A percentile compares a stretch with the other conserved stretches of the same genome.
Evolutionary conservation across 1,140 invertebrate genomes (phyloP).

Genomic region (Brachionus paranguensis): DNA sequence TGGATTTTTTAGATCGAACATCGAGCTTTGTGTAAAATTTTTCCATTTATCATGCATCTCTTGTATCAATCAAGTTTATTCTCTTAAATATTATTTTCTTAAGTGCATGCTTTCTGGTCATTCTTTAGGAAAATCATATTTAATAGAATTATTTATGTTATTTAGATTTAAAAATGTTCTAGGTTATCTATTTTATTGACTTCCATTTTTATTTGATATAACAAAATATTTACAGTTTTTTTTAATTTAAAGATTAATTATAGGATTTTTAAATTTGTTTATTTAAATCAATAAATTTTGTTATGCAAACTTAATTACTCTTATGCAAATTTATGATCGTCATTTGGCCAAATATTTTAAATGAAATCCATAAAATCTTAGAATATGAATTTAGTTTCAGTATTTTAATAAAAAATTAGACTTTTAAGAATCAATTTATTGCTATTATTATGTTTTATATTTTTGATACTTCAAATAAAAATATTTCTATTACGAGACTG

Average conservation of each 20-base stretch:
- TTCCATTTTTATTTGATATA: not conserved
- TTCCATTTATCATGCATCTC: not conserved
- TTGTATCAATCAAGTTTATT: not conserved
- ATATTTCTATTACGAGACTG: too few species aligned
- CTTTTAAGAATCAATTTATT: too few species aligned
- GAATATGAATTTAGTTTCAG: too few species aligned
- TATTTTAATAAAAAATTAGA: too few species aligned
- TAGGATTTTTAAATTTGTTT: not conserved
- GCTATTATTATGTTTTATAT: too few species aligned
- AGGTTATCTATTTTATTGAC: not conserved
- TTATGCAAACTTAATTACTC: too few species aligned
- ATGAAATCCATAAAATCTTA: too few species aligned
- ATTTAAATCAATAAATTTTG: not conserved
- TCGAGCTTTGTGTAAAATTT: not conserved
- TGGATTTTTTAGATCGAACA: not conserved
- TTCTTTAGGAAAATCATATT: slow-evolving; percentile 16
- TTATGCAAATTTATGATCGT: too few species aligned
- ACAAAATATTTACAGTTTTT: not conserved
- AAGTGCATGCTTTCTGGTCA: not conserved
- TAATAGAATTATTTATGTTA: not conserved
- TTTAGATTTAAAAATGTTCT: not conserved
- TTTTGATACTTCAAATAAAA: too few species aligned
- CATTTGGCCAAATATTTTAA: too few species aligned
- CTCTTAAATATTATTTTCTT: slow-evolving; percentile 22
- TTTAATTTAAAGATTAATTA: not conserved